phyloP scores from a whole-genome alignment of 2,113 vertebrate species.

The Sterna hirundo region DNA sequence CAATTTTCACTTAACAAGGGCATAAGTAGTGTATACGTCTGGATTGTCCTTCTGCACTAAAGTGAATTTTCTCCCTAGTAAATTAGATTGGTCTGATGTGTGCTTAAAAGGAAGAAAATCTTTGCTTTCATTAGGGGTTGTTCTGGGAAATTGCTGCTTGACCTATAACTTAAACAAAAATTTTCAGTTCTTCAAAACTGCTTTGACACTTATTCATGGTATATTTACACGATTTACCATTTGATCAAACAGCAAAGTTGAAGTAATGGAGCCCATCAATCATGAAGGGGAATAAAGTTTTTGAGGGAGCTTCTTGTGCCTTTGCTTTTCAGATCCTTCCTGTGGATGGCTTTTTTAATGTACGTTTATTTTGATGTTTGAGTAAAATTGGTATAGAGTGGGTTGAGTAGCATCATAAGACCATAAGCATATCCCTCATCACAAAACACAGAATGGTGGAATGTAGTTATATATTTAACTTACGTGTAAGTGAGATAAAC shows the following conservation, averaged over 20 bases:
- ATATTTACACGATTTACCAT: constrained; percentile 2
- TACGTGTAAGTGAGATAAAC: background rate
- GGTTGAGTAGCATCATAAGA: constrained; percentile 47
- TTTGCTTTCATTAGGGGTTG: constrained; percentile 39
- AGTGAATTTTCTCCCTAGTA: constrained; percentile 64
- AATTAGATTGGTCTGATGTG: constrained; percentile 62
- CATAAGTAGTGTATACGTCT: constrained; percentile 38
- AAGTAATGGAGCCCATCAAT: background rate
- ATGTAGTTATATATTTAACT: constrained; percentile 19
- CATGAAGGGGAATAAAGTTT: background rate
- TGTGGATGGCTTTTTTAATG: background rate
- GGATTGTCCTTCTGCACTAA: constrained; percentile 51
- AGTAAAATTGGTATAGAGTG: constrained; percentile 51
- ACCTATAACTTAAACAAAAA: constrained; percentile 47
- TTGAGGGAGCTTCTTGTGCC: background rate
- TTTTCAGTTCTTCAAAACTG: background rate
- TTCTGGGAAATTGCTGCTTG: constrained; percentile 48
- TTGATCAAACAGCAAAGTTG: background rate
- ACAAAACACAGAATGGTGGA: background rate
- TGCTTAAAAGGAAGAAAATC: constrained; percentile 57
- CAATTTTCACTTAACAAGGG: constrained; percentile 65
- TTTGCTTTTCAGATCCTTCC: background rate
- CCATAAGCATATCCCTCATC: background rate
- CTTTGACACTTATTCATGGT: background rate
- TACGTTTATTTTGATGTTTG: constrained; percentile 20